These are phyloP conservation scores for Chrysogorgia sp. DNA, from an alignment of 92 coral and sea anemone genomes.

Conservation along the genomic window DNA sequence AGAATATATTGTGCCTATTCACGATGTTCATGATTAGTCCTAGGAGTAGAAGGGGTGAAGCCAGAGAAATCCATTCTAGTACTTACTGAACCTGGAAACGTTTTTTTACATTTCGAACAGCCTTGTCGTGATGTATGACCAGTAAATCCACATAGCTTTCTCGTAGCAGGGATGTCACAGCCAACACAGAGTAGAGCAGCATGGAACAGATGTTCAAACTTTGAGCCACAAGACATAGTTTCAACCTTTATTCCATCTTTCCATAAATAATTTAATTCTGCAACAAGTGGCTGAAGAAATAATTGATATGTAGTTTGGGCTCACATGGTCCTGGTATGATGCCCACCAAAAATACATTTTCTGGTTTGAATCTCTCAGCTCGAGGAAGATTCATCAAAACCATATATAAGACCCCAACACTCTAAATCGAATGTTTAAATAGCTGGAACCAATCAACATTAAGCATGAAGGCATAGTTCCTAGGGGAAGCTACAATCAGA, in stretches of 20 bases:
- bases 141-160: slow-evolving; percentile 72
- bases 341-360: slow-evolving; percentile 59
- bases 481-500: slow-evolving; percentile 39
- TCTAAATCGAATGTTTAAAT: slow-evolving; percentile 30
- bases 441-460: slow-evolving; percentile 24
- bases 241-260: slow-evolving; percentile 46
- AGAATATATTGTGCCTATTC: slow-evolving; percentile 51
- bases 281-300: slow-evolving; percentile 45
- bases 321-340: slow-evolving; percentile 61
- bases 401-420: slow-evolving; percentile 64
- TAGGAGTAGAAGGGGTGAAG: slow-evolving; percentile 44
- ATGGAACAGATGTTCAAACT: not conserved
- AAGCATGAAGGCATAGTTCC: too few species aligned
- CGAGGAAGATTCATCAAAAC: slow-evolving; percentile 65
- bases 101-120: slow-evolving; percentile 65
- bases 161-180: slow-evolving; percentile 70
- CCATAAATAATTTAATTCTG: slow-evolving; percentile 54
- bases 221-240: not conserved
- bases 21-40: slow-evolving; percentile 54
- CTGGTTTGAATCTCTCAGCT: slow-evolving; percentile 51
- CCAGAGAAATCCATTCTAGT: slow-evolving; percentile 55
- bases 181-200: slow-evolving; percentile 65
- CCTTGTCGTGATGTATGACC: slow-evolving; percentile 48
- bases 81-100: slow-evolving; percentile 48
- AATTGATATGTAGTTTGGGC: slow-evolving; percentile 37